phyloP scores from a whole-genome alignment of 2,113 vertebrate species.

The Athene noctua region DNA sequence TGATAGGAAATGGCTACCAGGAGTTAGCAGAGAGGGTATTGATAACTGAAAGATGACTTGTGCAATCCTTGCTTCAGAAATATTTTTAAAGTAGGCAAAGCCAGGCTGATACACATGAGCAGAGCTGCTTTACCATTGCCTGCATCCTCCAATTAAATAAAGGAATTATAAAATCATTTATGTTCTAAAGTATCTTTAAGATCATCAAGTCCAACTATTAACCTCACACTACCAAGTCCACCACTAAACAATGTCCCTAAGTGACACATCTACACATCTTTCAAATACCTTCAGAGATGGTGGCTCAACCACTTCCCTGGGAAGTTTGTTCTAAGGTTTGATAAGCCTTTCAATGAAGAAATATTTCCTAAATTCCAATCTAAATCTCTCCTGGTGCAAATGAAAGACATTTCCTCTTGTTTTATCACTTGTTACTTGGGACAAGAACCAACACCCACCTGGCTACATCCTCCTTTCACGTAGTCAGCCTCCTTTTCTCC shows the following conservation, averaged over 20 bases:
- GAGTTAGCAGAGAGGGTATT: neutral
- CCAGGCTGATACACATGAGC: neutral
- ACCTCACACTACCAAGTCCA: neutral
- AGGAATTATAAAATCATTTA: neutral
- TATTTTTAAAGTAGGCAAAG: neutral
- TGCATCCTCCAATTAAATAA: neutral
- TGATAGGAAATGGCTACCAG: neutral
- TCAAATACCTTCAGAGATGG: neutral
- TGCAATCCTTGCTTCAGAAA: neutral
- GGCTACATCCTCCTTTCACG: neutral
- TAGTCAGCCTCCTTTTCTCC: neutral
- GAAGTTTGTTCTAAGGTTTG: neutral
- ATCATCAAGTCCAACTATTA: neutral
- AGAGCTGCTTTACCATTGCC: neutral
- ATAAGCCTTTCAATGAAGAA: neutral
- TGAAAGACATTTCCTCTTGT: neutral
- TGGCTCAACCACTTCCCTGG: neutral
- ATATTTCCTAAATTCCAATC: neutral
- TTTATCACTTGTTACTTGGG: neutral
- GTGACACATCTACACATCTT: neutral
- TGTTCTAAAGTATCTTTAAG: neutral
- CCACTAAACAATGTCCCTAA: neutral
- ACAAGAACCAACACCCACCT: neutral
- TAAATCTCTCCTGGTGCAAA: neutral
- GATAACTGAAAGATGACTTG: neutral